Base-by-base conservation (phyloP, 2,113 vertebrate genomes). In the Pygoscelis adeliae region DNA sequence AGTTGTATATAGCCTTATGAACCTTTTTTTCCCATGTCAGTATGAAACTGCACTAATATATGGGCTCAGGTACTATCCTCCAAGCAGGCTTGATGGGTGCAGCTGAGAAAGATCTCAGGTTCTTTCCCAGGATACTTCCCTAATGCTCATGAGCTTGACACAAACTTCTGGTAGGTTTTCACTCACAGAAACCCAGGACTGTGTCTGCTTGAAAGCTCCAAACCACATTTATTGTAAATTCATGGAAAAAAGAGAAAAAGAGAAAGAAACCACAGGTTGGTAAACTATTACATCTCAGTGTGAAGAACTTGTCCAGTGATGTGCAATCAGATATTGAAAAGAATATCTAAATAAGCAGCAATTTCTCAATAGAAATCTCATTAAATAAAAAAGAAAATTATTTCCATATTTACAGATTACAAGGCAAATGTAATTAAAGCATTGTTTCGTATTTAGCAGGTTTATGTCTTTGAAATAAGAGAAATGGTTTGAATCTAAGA, bases 351-450 rank as follows among this genome's bases (percentile, higher is more conserved):
- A 97, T 91, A 97, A 95, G 88, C 70, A 91, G 83, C 91, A 98
- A 93, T 87, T 97, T 97, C 40, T 93, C 95, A 77, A 91, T 96
- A 96, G 47, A 97, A 98, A 98, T 97, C 82, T 97, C 85, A 83
- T 88, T 84, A 97, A 97, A 98, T 98, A 96, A 96, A 98, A 98
- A 98, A 98, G 53, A 97, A 90, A 84, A 97, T 95, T 96, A 95
- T 93, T 98, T 98, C 97, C 96, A 98, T 99, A 98, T 99, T 98
- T 99, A 99, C 98, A 99, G 86, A 98, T 97, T 96, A 97, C 95
- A 96, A 91, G 77, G 83, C 59, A 69, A 81, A 89, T 82, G 46
- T 86, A 96, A 85, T 97, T 95, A 95, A 93, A 96, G 94, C 94
- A 89, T 67, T 96, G 23, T 89, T 96, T 93, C 10, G 21, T 82